phyloP scores from a whole-genome alignment of 1,140 invertebrate genomes.

The Pollicipes pollicipes region DNA sequence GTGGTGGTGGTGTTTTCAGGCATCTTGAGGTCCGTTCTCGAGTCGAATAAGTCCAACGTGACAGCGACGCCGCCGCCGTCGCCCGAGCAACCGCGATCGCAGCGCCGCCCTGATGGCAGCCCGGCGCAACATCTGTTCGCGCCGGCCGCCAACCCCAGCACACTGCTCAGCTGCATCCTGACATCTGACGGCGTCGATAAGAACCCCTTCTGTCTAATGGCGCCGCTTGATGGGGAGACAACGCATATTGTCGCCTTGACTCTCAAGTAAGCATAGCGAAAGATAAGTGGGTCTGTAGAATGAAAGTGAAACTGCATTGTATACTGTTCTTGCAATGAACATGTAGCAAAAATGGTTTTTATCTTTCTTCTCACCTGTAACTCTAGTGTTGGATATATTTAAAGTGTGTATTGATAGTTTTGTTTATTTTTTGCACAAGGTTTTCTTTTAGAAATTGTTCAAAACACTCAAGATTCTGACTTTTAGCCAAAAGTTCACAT shows the following conservation, averaged over 20 bases:
- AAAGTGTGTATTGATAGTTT: no score
- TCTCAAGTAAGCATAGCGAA: neutral
- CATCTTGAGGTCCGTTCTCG: neutral
- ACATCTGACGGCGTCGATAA: neutral
- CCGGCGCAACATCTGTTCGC: neutral
- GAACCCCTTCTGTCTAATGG: neutral
- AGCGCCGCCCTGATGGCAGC: neutral
- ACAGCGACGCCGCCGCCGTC: constrained; percentile 14
- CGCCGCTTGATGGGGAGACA: constrained; percentile 24
- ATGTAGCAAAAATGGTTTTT: no score
- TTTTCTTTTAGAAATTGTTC: no score
- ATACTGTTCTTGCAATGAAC: no score
- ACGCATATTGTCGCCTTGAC: constrained; percentile 33
- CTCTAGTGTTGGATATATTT: no score
- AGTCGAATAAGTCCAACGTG: constrained; percentile 7
- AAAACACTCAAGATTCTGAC: no score
- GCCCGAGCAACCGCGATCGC: neutral
- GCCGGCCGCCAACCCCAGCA: neutral
- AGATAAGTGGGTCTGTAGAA: no score
- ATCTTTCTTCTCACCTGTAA: no score
- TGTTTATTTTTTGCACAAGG: no score
- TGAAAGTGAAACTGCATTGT: no score
- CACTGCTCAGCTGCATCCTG: neutral
- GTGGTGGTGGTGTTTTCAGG: neutral
- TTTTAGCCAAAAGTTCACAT: no score